Conservation (phyloP, 35 echinoderm and acorn worm species). For the Patiria miniata region DNA sequence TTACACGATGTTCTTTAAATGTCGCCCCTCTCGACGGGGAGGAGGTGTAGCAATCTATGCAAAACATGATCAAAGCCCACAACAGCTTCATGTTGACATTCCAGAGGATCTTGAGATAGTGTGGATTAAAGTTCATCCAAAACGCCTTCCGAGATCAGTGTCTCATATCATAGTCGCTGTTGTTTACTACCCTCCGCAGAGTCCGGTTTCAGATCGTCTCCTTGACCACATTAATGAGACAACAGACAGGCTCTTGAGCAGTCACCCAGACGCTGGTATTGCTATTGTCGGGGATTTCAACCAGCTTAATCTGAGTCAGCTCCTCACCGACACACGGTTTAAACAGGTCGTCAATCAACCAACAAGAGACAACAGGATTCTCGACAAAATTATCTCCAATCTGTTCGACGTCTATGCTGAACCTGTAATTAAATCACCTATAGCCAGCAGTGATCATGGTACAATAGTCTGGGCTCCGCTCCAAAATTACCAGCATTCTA, state of each 20-base stretch:
- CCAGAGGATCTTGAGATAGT: conserved; percentile 30
- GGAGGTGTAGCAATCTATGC: conserved; percentile 48
- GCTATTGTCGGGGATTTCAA: conserved; percentile 32
- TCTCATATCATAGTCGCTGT: conserved; percentile 36
- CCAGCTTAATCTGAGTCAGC: conserved; percentile 22
- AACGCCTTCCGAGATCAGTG: conserved; percentile 30
- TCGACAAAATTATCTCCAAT: conserved; percentile 44
- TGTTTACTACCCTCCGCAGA: conserved; percentile 43
- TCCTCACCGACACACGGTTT: conserved; percentile 16
- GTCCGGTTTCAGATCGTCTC: conserved; percentile 11
- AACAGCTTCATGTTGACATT: conserved; percentile 18
- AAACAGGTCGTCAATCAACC: conserved; percentile 41
- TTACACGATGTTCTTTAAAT: conserved; percentile 7
- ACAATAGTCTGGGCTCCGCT: conserved; percentile 10
- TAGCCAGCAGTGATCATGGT: conserved; percentile 36
- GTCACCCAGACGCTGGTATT: conserved; percentile 26
- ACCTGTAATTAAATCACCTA: background rate
- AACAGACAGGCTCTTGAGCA: conserved; percentile 4
- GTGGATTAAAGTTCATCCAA: conserved; percentile 36
- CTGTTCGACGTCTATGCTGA: conserved; percentile 6
- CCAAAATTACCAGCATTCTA: background rate
- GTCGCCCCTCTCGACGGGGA: background rate
- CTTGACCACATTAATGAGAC: conserved; percentile 27
- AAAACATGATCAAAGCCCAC: background rate
- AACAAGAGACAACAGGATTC: conserved; percentile 22